These are phyloP conservation scores for Drosophila rhopaloa DNA, from an alignment of 1,140 invertebrate genomes.

Conservation along the genomic window DNA sequence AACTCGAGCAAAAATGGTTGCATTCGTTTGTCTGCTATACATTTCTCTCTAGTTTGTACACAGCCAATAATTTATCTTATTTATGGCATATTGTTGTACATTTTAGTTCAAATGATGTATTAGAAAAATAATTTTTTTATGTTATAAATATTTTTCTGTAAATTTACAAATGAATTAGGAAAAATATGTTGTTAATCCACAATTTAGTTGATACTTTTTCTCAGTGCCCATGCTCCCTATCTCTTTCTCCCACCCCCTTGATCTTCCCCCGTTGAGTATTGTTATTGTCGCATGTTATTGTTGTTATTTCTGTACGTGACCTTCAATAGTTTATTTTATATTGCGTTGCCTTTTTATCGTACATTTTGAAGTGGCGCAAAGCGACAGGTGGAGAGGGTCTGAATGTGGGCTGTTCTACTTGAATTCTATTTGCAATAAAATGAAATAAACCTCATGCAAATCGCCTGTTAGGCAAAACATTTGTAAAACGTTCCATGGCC, in stretches of 20 bases:
- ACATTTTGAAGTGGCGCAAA: constrained; percentile 58
- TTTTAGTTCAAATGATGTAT: too few species aligned
- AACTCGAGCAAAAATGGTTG: constrained; percentile 55
- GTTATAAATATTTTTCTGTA: too few species aligned
- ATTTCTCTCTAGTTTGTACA: constrained; percentile 8
- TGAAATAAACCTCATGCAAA: constrained; percentile 57
- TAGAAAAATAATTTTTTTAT: too few species aligned
- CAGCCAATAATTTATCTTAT: neutral
- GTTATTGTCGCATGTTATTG: constrained; percentile 52
- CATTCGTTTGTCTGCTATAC: constrained; percentile 16
- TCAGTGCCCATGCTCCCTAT: constrained; percentile 7
- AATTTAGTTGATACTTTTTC: constrained; percentile 1
- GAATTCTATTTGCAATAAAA: constrained; percentile 61
- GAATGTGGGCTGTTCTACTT: constrained; percentile 32
- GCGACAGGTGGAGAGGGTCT: constrained; percentile 7
- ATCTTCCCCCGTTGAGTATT: constrained; percentile 30
- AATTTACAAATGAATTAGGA: neutral
- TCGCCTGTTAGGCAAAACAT: constrained; percentile 38
- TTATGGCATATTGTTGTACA: neutral
- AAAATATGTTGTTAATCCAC: neutral
- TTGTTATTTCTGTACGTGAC: constrained; percentile 70
- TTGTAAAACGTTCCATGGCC: constrained; percentile 50
- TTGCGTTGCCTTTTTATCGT: constrained; percentile 75
- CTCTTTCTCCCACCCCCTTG: constrained; percentile 17
- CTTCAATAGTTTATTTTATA: constrained; percentile 71